Evolutionary conservation across 2,797 vertebrate species (phyloP).

Genomic region (Synanceia verrucosa): DNA sequence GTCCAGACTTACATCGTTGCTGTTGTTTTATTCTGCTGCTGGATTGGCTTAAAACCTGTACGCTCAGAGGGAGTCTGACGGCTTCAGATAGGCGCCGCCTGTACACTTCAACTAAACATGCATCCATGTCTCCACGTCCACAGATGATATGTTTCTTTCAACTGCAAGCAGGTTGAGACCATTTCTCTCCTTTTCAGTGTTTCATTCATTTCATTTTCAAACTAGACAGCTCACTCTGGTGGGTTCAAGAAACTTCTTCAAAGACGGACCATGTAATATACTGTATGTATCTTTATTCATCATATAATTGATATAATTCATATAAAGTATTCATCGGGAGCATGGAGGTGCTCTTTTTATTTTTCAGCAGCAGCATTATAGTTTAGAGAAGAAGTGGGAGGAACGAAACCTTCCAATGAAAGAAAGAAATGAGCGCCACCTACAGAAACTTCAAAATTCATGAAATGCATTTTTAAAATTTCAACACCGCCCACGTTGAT

Average conservation of each 20-base stretch:
- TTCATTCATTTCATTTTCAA: not conserved
- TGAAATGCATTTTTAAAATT: not conserved
- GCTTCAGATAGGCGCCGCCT: constrained; percentile 33
- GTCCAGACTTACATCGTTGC: not conserved
- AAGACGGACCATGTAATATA: no score
- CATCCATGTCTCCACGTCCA: constrained; percentile 7
- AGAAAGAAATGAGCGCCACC: constrained; percentile 7
- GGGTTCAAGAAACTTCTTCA: no score
- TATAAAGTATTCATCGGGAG: no score
- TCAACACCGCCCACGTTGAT: not conserved
- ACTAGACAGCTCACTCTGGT: not conserved
- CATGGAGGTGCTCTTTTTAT: not conserved
- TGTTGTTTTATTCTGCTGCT: constrained; percentile 34
- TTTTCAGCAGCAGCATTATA: not conserved
- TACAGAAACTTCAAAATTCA: constrained; percentile 4
- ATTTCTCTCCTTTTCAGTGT: not conserved
- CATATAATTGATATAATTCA: not conserved
- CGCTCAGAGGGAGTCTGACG: constrained; percentile 43
- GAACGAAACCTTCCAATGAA: not conserved
- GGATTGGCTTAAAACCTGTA: constrained; percentile 9
- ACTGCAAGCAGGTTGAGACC: not conserved
- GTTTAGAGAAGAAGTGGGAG: not conserved
- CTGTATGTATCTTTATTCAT: no score
- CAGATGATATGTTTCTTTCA: not conserved
- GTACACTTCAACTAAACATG: not conserved